Evolutionary conservation across 2,113 vertebrate species (phyloP), one percentile per base, ranked within the genome.

Genomic region (Calcarius ornatus): DNA sequence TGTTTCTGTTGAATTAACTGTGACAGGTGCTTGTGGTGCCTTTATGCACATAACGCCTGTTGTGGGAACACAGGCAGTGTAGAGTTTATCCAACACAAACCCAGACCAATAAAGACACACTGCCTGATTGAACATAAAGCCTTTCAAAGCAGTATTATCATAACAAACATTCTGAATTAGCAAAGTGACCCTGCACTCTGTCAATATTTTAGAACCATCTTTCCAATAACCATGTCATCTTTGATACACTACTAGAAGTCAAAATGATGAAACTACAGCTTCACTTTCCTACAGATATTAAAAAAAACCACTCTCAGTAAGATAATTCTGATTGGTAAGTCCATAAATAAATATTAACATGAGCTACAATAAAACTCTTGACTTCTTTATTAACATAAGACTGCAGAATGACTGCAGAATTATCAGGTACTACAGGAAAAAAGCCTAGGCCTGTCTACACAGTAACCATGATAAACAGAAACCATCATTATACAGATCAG

Each of bases 21-120:
- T 6, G 81, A 40, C 47, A 71, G 31, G 17, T 16, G 3, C 70
- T 82, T 14, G 42, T 10, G 11, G 14, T 21, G 37, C 54, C 30
- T 70, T 83, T 40, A 60, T 0, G 0, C 20, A 76, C 28, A n/a
- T 37, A 56, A 68, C 4, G 13, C 25, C 54, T 35, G 10, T 6
- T 56, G 12, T 27, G 42, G 63, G 14, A 80, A 85, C 11, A 86
- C 15, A 53, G 35, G 21, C 42, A 76, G 17, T 1, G 6, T 4
- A 61, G 33, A 79, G 7, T 18, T 48, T 15, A 11, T 18, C 59
- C 47, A 60, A n/a, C 57, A 51, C 11, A 85, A 84, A 81, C 11
- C 28, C 21, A 65, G 23, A 93, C n/a, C 0, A 0, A 57, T 27
- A 21, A 68, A 22, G 53, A 79, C 48, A 71, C 17, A 27, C 28